These are phyloP conservation scores for Micronycteris hirsuta DNA, from an alignment of 2,113 vertebrate genomes.

Conservation along the genomic window DNA sequence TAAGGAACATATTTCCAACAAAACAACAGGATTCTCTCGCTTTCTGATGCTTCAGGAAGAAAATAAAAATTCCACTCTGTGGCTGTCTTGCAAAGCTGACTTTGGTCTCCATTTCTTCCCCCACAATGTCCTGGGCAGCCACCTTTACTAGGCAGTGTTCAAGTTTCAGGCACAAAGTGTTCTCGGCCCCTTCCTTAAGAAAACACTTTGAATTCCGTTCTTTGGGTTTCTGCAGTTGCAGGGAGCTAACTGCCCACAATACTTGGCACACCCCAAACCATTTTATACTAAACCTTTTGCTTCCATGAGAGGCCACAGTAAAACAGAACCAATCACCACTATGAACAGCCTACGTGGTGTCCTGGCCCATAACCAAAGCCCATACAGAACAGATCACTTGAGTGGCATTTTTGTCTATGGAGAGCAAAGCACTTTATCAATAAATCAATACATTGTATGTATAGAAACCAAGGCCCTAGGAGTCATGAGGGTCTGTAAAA, in stretches of 20 bases:
- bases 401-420: not conserved
- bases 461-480: not conserved
- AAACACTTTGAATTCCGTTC: not conserved
- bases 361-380: not conserved
- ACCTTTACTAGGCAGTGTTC: not conserved
- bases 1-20: not conserved
- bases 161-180: not conserved
- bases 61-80: not conserved
- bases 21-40: not conserved
- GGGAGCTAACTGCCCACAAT: not conserved
- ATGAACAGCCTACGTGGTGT: not conserved
- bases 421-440: not conserved
- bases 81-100: not conserved
- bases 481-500: not conserved
- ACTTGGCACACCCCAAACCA: not conserved
- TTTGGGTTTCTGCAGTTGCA: not conserved
- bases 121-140: not conserved
- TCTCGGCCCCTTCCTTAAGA: conserved; percentile 27
- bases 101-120: not conserved
- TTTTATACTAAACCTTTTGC: not conserved
- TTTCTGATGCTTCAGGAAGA: not conserved
- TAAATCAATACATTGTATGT: not conserved
- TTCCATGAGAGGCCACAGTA: not conserved
- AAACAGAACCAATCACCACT: not conserved
- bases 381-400: not conserved